phyloP scores from a whole-genome alignment of 2,888 invertebrate species.

The Flabesymbios commensalis region DNA sequence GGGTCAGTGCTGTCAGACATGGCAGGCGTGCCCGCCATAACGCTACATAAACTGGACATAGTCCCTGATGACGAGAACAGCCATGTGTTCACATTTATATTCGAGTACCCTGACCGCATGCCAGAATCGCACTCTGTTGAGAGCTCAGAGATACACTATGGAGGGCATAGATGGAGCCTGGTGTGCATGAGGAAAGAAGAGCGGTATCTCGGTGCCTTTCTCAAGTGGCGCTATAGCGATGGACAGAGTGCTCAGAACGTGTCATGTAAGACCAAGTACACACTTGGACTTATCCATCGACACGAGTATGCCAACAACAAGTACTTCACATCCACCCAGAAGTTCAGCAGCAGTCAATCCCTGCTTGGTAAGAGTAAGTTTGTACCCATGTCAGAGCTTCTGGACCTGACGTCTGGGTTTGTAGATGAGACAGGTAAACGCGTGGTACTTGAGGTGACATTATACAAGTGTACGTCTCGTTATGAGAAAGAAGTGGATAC shows the following conservation, averaged over 20 bases:
- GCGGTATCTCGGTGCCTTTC: slow-evolving; percentile 33
- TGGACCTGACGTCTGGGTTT: slow-evolving; percentile 28
- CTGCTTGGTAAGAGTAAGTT: slow-evolving; percentile 36
- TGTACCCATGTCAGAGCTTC: slow-evolving; percentile 23
- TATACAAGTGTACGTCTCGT: slow-evolving; percentile 21
- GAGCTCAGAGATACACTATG: slow-evolving; percentile 34
- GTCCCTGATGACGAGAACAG: slow-evolving; percentile 33
- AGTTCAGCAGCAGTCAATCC: slow-evolving; percentile 31
- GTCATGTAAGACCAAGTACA: slow-evolving; percentile 31
- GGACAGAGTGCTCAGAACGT: slow-evolving; percentile 23
- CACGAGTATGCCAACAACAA: slow-evolving; percentile 24
- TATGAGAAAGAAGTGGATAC: slow-evolving; percentile 29
- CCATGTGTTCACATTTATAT: slow-evolving; percentile 37
- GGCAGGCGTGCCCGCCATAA: too few relatives aligned
- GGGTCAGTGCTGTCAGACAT: too few relatives aligned
- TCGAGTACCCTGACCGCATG: slow-evolving; percentile 31
- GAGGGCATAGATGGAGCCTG: slow-evolving; percentile 36
- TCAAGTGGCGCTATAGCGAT: slow-evolving; percentile 36
- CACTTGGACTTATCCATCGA: slow-evolving; percentile 29
- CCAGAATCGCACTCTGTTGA: slow-evolving; percentile 31
- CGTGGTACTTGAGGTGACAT: slow-evolving; percentile 31
- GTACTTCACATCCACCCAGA: slow-evolving; percentile 33
- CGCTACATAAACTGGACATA: slow-evolving; percentile 32
- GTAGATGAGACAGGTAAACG: slow-evolving; percentile 36
- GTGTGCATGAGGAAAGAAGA: slow-evolving; percentile 36